A percentile compares a stretch with the other conserved stretches of the same genome.
Conservation (phyloP, 2,797 vertebrate genomes). For the Garrulus glandarius region DNA sequence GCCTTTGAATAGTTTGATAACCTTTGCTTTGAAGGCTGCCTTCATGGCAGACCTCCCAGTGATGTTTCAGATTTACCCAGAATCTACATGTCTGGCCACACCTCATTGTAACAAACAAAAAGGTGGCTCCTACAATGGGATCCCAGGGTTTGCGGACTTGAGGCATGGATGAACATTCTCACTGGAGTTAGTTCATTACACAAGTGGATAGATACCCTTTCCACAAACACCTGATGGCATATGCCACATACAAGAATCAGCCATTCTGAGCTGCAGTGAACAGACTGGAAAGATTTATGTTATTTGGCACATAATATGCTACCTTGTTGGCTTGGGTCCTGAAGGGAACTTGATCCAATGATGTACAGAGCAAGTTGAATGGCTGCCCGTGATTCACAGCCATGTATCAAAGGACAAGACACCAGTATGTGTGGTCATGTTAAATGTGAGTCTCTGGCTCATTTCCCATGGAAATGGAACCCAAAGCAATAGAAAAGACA, state of each 20-base stretch:
- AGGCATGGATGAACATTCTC: background rate
- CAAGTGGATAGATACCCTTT: background rate
- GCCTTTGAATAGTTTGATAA: background rate
- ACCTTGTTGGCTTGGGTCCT: background rate
- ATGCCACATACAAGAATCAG: fast-evolving
- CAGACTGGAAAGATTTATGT: background rate
- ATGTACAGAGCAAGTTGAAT: background rate
- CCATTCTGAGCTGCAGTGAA: background rate
- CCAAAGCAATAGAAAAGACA: background rate
- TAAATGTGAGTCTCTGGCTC: background rate
- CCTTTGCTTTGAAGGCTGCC: background rate
- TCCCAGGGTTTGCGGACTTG: background rate
- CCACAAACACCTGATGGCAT: background rate
- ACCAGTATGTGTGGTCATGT: background rate
- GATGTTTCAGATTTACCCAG: background rate
- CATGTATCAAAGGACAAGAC: background rate
- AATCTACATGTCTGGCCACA: background rate
- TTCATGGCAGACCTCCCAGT: background rate
- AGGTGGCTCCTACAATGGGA: background rate
- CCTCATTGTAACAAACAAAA: background rate
- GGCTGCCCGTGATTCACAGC: background rate
- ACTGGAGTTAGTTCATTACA: background rate
- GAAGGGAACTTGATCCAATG: background rate
- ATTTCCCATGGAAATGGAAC: background rate
- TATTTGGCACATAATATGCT: background rate